Base-by-base conservation (phyloP, 2,797 vertebrate genomes). In the Karalla daura region DNA sequence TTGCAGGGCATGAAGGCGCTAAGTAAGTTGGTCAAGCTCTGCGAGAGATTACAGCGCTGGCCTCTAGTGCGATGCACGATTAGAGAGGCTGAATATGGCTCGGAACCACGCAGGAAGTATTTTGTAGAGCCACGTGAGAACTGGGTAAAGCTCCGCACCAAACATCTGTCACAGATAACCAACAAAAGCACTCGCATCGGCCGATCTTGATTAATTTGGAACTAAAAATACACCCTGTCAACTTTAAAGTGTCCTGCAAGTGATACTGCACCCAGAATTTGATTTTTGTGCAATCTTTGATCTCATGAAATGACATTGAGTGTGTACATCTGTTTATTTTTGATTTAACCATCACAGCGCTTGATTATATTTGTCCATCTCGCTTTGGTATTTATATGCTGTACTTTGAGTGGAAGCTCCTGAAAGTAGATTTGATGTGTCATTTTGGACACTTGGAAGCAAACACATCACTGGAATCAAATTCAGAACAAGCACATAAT, bases 81-180 rank as follows among this genome's bases (percentile, higher is more conserved):
- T 50, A 73, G 74, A 62, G 43, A 72, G 7, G n/a, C 64, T 56
- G 67, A 24, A 70, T 71, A 85, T 71, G n/a, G 62, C 37, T 76
- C 36, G 30, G 59, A 77, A 78, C 61, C 66, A 60, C 78, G 62
- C 71, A 52, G 76, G 60, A 63, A 60, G 58, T 56, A 62, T 83
- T 79, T 70, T 28, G 59, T 36, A 28, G 36, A 30, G 45, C 45
- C 61, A 45, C 74, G 53, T 68, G 56, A 78, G 55, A 60, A 44
- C 23, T 61, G 61, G 37, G 58, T 41, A 62, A 41, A 53, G 40
- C 53, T 76, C 56, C 50, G 49, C 43, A 13, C 12, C 13, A 43
- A 55, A 79, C 79, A 84, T 75, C 77, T 86, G 84, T 72, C 72
- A 40, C 40, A 59, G 54, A 63, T 46, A 70, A 45, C 59, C 54